Evolutionary conservation across 2,888 invertebrate species (phyloP).

Genomic region (Phrixothrix hirtus): DNA sequence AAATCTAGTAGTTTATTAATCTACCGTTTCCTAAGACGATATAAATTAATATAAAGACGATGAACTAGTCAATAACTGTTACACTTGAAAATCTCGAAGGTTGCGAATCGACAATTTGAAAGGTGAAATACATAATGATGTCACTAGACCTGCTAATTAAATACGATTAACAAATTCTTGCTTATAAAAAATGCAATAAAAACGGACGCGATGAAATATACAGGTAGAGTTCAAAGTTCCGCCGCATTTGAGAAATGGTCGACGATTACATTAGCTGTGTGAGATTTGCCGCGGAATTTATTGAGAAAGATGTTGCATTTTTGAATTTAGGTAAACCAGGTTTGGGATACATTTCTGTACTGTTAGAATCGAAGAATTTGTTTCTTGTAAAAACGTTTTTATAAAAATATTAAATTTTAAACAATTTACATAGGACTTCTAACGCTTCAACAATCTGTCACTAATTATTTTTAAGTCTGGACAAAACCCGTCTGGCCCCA

Average conservation of each 20-base stretch:
- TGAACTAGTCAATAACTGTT: slow-evolving; percentile 14
- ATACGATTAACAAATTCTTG: slow-evolving; percentile 35
- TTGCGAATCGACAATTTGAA: slow-evolving; percentile 15
- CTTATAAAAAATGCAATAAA: slow-evolving; percentile 32
- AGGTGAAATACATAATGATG: slow-evolving; percentile 18
- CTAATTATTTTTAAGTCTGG: slow-evolving; percentile 9
- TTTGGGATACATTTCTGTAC: slow-evolving; percentile 20
- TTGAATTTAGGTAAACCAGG: slow-evolving; percentile 22
- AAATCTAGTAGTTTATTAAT: slow-evolving; percentile 6
- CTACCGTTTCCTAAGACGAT: slow-evolving; percentile 12
- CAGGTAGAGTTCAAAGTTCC: slow-evolving; percentile 35
- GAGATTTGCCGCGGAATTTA: slow-evolving; percentile 37
- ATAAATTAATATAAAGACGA: slow-evolving; percentile 9
- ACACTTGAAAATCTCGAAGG: slow-evolving; percentile 10
- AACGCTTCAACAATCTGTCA: no score
- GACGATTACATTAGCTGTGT: slow-evolving; percentile 36
- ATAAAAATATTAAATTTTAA: no score
- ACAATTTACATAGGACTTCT: no score
- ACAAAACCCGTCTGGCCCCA: slow-evolving; percentile 15
- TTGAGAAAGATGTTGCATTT: slow-evolving; percentile 39
- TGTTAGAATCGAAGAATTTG: not conserved
- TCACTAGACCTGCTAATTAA: slow-evolving; percentile 31
- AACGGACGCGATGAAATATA: slow-evolving; percentile 29
- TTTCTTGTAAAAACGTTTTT: no score
- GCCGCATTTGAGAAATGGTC: slow-evolving; percentile 35